Conservation (phyloP, 2,888 invertebrate genomes). For the Caprella mutica region DNA sequence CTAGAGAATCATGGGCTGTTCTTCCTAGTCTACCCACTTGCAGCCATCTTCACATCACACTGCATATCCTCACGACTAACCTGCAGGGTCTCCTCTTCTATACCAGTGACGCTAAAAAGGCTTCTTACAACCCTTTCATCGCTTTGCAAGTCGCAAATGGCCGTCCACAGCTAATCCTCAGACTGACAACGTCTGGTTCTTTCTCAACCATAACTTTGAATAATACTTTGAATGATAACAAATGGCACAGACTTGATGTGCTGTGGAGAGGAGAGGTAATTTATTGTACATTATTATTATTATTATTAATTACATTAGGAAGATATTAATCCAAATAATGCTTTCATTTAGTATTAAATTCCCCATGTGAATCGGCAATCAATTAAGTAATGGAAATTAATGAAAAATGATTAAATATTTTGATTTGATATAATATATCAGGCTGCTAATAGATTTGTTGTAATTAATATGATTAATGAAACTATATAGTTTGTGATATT, state of each 20-base stretch:
- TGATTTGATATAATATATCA: too few species aligned
- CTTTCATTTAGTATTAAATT: too few species aligned
- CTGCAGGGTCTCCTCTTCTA: slow-evolving; percentile 79
- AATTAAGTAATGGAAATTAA: too few species aligned
- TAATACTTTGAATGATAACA: slow-evolving; percentile 60
- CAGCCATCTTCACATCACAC: slow-evolving; percentile 63
- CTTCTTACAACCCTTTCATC: slow-evolving; percentile 52
- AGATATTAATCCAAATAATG: too few species aligned
- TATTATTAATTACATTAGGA: too few species aligned
- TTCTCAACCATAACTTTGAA: slow-evolving; percentile 52
- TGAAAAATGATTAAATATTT: too few species aligned
- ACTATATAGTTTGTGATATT: too few species aligned
- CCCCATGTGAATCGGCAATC: too few species aligned
- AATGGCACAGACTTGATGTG: slow-evolving; percentile 76
- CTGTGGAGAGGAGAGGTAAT: slow-evolving; percentile 47
- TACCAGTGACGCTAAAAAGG: slow-evolving; percentile 65
- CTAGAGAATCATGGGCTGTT: slow-evolving; percentile 59
- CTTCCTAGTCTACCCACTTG: slow-evolving; percentile 79
- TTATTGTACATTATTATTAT: too few species aligned
- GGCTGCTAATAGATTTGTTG: too few species aligned
- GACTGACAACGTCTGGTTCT: slow-evolving; percentile 74
- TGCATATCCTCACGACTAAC: slow-evolving; percentile 65
- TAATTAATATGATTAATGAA: too few species aligned
- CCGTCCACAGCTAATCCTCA: slow-evolving; percentile 66
- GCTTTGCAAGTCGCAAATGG: slow-evolving; percentile 68